A percentile compares a stretch with the other conserved stretches of the same genome.
Conservation (phyloP, 2,888 invertebrate species). For the Zaprionus bogoriensis region DNA sequence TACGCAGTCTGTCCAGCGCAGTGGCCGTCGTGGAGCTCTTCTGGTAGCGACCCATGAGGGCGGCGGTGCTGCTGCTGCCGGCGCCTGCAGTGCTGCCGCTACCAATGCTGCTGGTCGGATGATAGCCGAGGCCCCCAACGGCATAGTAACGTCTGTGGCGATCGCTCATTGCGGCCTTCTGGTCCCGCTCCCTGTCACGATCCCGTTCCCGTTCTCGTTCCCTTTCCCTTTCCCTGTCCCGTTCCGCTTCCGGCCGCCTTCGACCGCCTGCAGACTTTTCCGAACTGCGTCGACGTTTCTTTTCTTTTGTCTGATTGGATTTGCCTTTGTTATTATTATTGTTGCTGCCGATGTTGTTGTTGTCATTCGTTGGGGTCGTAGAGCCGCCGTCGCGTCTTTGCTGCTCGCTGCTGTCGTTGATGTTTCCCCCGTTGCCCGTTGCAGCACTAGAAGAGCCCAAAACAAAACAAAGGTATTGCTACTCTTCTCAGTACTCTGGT, state of each 20-base stretch:
- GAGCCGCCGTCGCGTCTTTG: constrained; percentile 55
- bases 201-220: constrained; percentile 34
- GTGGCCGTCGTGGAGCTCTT: constrained; percentile 79
- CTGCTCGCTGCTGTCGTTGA: constrained; percentile 13
- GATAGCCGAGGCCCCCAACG: constrained; percentile 69
- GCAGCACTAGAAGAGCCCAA: constrained; percentile 65
- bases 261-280: constrained; percentile 58
- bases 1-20: constrained; percentile 81
- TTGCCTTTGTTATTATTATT: constrained; percentile 19
- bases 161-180: constrained; percentile 77
- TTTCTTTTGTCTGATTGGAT: constrained; percentile 42
- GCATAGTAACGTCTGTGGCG: constrained; percentile 81
- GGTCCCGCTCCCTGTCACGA: constrained; percentile 31
- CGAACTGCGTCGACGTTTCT: constrained; percentile 66
- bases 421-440: constrained; percentile 56
- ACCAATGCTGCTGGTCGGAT: constrained; percentile 48
- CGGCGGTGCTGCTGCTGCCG: constrained; percentile 36
- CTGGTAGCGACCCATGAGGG: constrained; percentile 76
- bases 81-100: constrained; percentile 16
- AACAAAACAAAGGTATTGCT: constrained; percentile 60
- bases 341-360: constrained; percentile 38
- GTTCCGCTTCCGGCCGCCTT: constrained; percentile 57
- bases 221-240: constrained; percentile 30
- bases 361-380: constrained; percentile 28
- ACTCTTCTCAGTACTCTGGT: constrained; percentile 20